Percentiles rank a stretch among this genome's conserved stretches.
phyloP scores from a whole-genome alignment of 2,113 vertebrate species.

The Muscicapa adusta region DNA sequence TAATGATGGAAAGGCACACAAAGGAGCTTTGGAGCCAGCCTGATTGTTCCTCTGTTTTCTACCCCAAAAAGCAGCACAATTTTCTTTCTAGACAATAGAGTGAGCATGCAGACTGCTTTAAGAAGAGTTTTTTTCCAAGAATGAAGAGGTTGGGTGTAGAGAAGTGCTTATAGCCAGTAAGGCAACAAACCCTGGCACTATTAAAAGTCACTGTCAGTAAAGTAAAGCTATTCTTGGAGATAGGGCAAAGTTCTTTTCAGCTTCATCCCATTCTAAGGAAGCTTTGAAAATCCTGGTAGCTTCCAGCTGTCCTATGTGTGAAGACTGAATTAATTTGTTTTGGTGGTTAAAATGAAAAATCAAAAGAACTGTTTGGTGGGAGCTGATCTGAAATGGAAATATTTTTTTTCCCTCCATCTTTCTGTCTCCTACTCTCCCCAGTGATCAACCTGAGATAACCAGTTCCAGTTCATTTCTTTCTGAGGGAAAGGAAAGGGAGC shows the following conservation, averaged over 20 bases:
- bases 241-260: not conserved
- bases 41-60: not conserved
- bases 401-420: not conserved
- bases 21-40: not conserved
- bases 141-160: not conserved
- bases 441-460: not conserved
- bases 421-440: not conserved
- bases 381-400: not conserved
- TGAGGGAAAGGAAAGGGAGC: not conserved
- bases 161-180: not conserved
- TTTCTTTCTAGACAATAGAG: not conserved
- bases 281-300: not conserved
- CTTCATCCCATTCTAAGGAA: not conserved
- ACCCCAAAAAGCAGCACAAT: not conserved
- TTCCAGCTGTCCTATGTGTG: not conserved
- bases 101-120: not conserved
- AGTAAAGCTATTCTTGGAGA: not conserved
- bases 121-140: not conserved
- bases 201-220: not conserved
- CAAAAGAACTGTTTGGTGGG: not conserved
- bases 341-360: constrained; percentile 5
- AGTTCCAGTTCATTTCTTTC: constrained; percentile 8
- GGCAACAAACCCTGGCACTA: not conserved
- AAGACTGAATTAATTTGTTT: not conserved
- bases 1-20: not conserved